Conservation (phyloP, 2,113 vertebrate genomes). For the Sialia sialis region DNA sequence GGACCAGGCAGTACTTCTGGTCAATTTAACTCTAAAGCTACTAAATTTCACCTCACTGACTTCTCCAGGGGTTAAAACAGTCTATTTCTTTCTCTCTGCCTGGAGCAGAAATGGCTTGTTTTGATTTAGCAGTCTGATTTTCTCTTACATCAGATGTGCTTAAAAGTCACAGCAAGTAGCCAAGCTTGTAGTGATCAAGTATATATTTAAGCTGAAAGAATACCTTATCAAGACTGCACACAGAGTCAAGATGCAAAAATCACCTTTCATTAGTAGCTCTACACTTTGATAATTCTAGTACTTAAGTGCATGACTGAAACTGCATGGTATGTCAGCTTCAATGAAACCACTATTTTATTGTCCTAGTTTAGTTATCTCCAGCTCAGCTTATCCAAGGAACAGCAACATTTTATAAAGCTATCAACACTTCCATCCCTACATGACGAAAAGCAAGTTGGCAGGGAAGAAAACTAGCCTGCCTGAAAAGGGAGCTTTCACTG, state of each 20-base stretch:
- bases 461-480: neutral
- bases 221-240: neutral
- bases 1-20: neutral
- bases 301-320: neutral
- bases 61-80: neutral
- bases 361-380: slow-evolving; percentile 7
- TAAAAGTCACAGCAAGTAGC: neutral
- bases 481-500: neutral
- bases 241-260: neutral
- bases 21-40: neutral
- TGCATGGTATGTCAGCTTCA: neutral
- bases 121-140: neutral
- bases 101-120: neutral
- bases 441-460: accelerated
- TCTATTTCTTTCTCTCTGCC: neutral
- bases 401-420: slow-evolving; percentile 34
- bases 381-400: neutral
- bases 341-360: slow-evolving; percentile 22
- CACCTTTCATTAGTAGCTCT: neutral
- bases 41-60: neutral
- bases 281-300: neutral
- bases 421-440: neutral
- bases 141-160: neutral
- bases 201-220: neutral
- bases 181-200: neutral